phyloP scores from a whole-genome alignment of 2,888 invertebrate species.

The Habroteleia sp. region DNA sequence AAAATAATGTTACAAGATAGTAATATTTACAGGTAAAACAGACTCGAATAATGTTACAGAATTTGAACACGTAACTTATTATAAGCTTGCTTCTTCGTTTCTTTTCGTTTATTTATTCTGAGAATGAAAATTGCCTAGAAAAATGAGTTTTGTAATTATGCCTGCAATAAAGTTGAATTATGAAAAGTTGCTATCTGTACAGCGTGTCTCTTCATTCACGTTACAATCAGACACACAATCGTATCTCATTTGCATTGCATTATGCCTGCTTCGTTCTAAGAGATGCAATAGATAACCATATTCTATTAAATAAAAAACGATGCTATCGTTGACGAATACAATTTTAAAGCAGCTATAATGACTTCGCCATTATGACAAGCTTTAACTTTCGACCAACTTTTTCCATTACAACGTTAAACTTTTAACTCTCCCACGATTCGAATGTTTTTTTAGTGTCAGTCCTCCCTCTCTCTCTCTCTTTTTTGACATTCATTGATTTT shows the following conservation, averaged over 20 bases:
- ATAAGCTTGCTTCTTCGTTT: too few relatives aligned
- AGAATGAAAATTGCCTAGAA: constrained; percentile 4
- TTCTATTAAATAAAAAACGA: constrained; percentile 26
- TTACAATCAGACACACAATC: constrained; percentile 32
- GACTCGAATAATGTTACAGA: too few relatives aligned
- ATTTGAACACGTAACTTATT: too few relatives aligned
- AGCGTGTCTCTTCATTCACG: constrained; percentile 31
- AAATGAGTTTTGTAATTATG: constrained; percentile 21
- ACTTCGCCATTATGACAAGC: constrained; percentile 16
- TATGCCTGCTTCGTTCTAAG: constrained; percentile 12
- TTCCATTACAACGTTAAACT: background rate
- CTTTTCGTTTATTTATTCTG: too few relatives aligned
- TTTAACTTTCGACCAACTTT: constrained; percentile 20
- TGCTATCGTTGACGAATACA: constrained; percentile 19
- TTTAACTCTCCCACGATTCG: background rate
- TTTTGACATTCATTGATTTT: background rate
- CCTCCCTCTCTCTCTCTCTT: background rate
- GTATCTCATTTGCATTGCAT: constrained; percentile 46
- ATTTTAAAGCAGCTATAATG: constrained; percentile 21
- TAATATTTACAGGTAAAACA: too few relatives aligned
- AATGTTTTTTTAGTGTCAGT: background rate
- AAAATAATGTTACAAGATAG: too few relatives aligned
- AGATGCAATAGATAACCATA: constrained; percentile 29
- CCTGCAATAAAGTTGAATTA: constrained; percentile 33
- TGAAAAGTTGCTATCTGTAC: constrained; percentile 20